Conservation (phyloP, 2,888 invertebrate species). For the Eupithecia insigniata region DNA sequence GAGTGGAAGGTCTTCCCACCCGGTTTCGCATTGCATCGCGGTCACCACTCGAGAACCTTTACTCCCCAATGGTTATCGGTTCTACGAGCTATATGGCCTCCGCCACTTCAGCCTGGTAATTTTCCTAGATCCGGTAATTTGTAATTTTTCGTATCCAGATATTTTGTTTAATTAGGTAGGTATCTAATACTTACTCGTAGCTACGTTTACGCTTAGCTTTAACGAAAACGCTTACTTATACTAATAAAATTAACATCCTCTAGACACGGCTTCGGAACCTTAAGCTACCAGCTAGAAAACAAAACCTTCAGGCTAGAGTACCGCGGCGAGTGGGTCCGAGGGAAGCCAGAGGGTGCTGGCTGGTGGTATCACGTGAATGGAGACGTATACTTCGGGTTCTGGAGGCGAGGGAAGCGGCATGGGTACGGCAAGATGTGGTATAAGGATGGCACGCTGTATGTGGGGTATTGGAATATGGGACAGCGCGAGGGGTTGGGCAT, state of each 20-base stretch:
- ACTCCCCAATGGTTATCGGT: no score
- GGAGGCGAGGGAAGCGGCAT: constrained; percentile 75
- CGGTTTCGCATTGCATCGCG: no score
- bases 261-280: constrained; percentile 85
- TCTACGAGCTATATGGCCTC: no score
- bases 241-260: background rate
- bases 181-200: no score
- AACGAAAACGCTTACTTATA: no score
- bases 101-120: no score
- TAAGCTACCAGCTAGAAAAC: constrained; percentile 70
- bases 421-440: constrained; percentile 87
- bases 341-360: constrained; percentile 84
- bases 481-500: constrained; percentile 81
- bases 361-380: constrained; percentile 83
- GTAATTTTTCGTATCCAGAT: no score
- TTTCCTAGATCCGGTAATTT: no score
- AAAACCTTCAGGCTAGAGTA: constrained; percentile 79
- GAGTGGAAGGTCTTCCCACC: no score
- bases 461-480: constrained; percentile 84
- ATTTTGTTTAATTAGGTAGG: no score
- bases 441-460: constrained; percentile 83
- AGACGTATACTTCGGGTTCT: constrained; percentile 85
- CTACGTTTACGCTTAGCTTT: no score
- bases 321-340: constrained; percentile 85
- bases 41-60: no score